These are phyloP conservation scores for Pocillopora damicornis DNA, from an alignment of 64 coral and sea anemone species.

Conservation along the genomic window DNA sequence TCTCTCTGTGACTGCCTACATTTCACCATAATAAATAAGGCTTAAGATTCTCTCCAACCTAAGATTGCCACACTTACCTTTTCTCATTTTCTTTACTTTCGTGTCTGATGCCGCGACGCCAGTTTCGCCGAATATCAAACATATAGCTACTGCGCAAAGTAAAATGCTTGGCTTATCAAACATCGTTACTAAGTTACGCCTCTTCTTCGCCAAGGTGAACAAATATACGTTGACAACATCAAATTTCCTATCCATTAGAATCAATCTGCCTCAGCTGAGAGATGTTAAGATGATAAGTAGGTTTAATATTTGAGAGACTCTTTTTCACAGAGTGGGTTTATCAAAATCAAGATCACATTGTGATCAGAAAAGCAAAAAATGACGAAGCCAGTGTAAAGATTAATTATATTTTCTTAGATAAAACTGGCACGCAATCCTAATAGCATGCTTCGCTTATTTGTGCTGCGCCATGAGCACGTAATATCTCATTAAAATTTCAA, in stretches of 20 bases:
- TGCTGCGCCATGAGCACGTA: not conserved
- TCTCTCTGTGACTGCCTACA: not conserved
- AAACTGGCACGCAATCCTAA: not conserved
- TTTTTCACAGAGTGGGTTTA: not conserved
- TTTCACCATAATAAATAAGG: too few species aligned
- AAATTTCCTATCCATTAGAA: not conserved
- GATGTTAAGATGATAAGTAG: not conserved
- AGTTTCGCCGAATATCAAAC: not conserved
- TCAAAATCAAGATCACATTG: not conserved
- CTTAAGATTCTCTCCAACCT: not conserved
- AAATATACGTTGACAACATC: not conserved
- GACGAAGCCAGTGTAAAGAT: not conserved
- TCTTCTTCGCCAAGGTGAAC: not conserved
- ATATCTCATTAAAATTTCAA: slow-evolving; percentile 10
- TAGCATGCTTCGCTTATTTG: not conserved
- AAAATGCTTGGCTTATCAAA: slow-evolving; percentile 12
- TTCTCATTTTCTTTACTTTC: slow-evolving; percentile 2
- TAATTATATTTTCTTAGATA: not conserved
- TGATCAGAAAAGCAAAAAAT: not conserved
- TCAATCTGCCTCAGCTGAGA: not conserved
- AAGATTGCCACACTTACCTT: slow-evolving; percentile 16
- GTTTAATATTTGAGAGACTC: not conserved
- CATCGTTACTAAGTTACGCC: slow-evolving; percentile 6
- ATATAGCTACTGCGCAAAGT: not conserved
- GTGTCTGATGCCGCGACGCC: not conserved